Evolutionary conservation across 1,140 invertebrate species (phyloP), one percentile per base, ranked within the genome.

Genomic region (Andricus grossulariae): DNA sequence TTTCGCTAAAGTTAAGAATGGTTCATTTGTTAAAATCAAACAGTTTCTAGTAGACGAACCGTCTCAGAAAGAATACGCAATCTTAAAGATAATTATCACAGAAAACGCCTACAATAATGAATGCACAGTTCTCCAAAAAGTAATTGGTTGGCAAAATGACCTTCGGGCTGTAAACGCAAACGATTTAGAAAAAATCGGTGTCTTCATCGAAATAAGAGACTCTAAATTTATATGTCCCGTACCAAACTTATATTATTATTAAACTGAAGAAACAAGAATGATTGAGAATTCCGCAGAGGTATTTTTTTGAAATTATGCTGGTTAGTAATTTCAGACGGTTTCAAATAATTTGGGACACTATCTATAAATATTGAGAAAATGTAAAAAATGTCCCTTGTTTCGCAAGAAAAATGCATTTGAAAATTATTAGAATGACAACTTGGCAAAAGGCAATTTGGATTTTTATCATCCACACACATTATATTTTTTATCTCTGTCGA

Each of bases 21-120:
- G 66, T 19, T 13, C 21, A 0, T 75, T 18, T 49, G 21, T 75
- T 15, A 4, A 54, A 75, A 19, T 75, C 13, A 13, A 71, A 51
- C 11, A 75, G 2, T 75, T 75, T 52, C 70, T 75, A 52, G 50
- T 75, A 21, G 74, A 75, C 13, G 10, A 21, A 70, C 13, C 16
- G 13, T n/a, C 32, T 12, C 10, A 19, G 12, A 52, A 60, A 49
- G 12, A 74, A 32, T 74, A 60, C 55, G 57, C 73, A 18, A 49
- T 74, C 11, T 74, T 32, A 32, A 21, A 74, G 6, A 12, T 15
- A 18, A 21, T 74, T 18, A 60, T 10, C 16, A 57, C 57, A 52
- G 39, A 45, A 60, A 51, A 74, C 15, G 57, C n/a, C 19, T 57
- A 57, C 13, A 12, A 0, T 7, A 21, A 57, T 13, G 21, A 21